phyloP scores from a whole-genome alignment of 2,888 invertebrate species.

The Folsomia manolachei region DNA sequence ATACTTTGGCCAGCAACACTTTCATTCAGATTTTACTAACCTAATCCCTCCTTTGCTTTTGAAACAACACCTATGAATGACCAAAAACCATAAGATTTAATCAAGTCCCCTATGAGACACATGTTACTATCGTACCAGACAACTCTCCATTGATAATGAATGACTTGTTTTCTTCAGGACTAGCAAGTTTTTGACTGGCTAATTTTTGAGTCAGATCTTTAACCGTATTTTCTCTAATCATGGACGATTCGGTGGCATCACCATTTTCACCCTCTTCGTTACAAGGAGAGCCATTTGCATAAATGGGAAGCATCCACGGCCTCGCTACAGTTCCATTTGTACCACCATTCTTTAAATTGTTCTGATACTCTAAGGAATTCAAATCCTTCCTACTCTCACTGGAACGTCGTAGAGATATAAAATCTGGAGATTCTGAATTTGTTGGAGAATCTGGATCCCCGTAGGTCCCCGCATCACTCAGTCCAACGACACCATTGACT shows the following conservation, averaged over 20 bases:
- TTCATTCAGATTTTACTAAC: no score
- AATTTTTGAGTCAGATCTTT: slow-evolving; percentile 84
- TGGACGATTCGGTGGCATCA: slow-evolving; percentile 56
- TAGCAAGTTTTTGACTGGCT: slow-evolving; percentile 66
- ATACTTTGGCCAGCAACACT: no score
- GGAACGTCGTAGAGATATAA: slow-evolving; percentile 48
- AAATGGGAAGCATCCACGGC: slow-evolving; percentile 49
- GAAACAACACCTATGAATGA: slow-evolving; percentile 75
- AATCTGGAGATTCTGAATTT: slow-evolving; percentile 32
- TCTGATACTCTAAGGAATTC: slow-evolving; percentile 32
- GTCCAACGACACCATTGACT: slow-evolving; percentile 45
- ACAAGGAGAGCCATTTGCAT: slow-evolving; percentile 26
- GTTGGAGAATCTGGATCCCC: slow-evolving; percentile 31
- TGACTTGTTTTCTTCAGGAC: slow-evolving; percentile 54
- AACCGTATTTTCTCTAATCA: slow-evolving; percentile 79
- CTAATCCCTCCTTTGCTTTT: slow-evolving; percentile 88
- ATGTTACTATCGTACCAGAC: no score
- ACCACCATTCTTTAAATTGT: slow-evolving; percentile 40
- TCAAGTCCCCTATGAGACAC: no score
- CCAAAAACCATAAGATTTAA: background rate
- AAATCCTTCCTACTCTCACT: slow-evolving; percentile 41
- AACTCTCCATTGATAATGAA: slow-evolving; percentile 48
- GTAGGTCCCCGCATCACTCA: slow-evolving; percentile 26
- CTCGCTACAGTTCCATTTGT: slow-evolving; percentile 38
- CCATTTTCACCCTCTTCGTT: slow-evolving; percentile 42